A percentile compares a stretch with the other conserved stretches of the same genome.
Evolutionary conservation across 2,888 invertebrate species (phyloP).

Genomic region (Helicoverpa assulta): DNA sequence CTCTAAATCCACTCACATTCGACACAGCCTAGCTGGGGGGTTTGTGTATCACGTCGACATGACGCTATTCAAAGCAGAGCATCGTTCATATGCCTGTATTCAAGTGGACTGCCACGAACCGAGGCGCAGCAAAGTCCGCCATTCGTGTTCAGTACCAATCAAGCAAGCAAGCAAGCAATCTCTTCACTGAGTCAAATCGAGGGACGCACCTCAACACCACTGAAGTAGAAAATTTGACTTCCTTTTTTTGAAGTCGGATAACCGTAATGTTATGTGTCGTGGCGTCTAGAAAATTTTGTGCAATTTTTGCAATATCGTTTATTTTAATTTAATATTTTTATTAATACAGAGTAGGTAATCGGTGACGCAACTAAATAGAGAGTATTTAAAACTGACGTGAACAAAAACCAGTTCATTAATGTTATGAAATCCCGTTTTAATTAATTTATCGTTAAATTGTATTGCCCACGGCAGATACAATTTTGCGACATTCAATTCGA

Average conservation of each 20-base stretch:
- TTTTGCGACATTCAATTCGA: too few relatives aligned
- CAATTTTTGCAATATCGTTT: too few relatives aligned
- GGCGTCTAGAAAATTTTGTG: too few relatives aligned
- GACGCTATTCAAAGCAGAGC: conserved; percentile 9
- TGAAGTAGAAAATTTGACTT: conserved; percentile 47
- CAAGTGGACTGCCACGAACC: conserved; percentile 8
- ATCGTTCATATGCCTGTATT: conserved; percentile 30
- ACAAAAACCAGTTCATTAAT: too few relatives aligned
- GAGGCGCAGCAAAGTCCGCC: conserved; percentile 7
- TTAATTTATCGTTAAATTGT: too few relatives aligned
- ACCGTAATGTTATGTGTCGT: too few relatives aligned
- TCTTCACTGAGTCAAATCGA: conserved; percentile 37
- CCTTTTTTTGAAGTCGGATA: conserved; percentile 12
- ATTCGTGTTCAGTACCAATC: conserved; percentile 15
- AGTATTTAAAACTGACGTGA: too few relatives aligned
- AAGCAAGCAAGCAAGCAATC: conserved; percentile 7
- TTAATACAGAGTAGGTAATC: too few relatives aligned
- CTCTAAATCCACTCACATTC: conserved; percentile 26
- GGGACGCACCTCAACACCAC: conserved; percentile 39
- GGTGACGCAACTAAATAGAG: too few relatives aligned
- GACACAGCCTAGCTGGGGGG: conserved; percentile 13
- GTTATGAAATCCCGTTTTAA: too few relatives aligned
- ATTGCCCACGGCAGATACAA: too few relatives aligned
- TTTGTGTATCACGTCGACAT: conserved; percentile 23
- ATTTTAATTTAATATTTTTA: too few relatives aligned